These are phyloP conservation scores for Lasiurus borealis DNA, from an alignment of 2,113 vertebrate genomes.

Conservation along the genomic window DNA sequence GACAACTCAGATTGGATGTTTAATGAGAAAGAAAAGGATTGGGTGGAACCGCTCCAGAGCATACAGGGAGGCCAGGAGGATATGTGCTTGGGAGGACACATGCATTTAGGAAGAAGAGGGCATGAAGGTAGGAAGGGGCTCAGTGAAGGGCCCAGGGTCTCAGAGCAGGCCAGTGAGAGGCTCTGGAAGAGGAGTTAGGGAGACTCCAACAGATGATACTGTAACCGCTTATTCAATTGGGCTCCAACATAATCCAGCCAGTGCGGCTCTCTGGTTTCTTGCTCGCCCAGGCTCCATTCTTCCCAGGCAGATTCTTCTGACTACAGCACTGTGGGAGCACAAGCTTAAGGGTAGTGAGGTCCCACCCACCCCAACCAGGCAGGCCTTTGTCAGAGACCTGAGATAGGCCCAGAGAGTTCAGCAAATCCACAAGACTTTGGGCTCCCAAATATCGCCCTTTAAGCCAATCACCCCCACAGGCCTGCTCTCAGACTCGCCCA, in stretches of 20 bases:
- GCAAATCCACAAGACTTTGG: not conserved
- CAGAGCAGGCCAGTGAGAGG: not conserved
- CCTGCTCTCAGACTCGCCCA: not conserved
- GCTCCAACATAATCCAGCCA: not conserved
- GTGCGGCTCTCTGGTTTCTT: not conserved
- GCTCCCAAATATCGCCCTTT: not conserved
- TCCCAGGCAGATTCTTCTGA: not conserved
- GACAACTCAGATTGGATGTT: not conserved
- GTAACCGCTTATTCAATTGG: slow-evolving; percentile 43
- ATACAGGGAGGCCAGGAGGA: not conserved
- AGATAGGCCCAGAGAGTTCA: not conserved
- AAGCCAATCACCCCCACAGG: not conserved
- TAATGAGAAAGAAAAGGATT: not conserved
- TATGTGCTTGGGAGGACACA: not conserved
- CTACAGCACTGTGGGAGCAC: not conserved
- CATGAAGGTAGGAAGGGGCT: not conserved
- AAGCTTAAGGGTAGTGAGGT: not conserved
- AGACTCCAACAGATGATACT: not conserved
- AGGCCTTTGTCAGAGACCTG: not conserved
- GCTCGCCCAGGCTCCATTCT: not conserved
- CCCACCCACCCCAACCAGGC: no score
- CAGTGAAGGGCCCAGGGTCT: not conserved
- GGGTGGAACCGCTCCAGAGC: not conserved
- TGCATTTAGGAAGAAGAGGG: not conserved
- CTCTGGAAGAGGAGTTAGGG: not conserved